Evolutionary conservation across 1,140 invertebrate genomes (phyloP), one percentile per base, ranked within the genome.

Genomic region (Caenorhabditis briggsae): DNA sequence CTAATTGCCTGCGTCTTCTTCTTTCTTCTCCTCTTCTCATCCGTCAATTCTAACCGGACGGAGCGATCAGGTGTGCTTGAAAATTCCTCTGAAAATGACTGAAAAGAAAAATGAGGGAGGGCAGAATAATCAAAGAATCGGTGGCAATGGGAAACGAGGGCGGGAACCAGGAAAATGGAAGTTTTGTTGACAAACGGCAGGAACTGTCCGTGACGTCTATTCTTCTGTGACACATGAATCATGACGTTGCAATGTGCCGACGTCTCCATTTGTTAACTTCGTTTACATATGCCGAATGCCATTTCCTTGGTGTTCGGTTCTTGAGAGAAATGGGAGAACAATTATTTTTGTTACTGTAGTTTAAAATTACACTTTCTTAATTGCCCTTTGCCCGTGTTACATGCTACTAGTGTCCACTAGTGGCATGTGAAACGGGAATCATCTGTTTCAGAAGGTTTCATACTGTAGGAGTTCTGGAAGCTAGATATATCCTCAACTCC

Each of bases 211-310:
- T 50, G 70, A 78, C 70, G 70, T 78, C 41, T 78, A 25, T 43
- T 70, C 12, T 53, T 53, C 46, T 50, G 70, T 78, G 46, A 50
- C 70, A 78, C 70, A 78, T 78, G 70, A 78, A 50, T 78, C 70
- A 78, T 78, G 70, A 53, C 70, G 70, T 78, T 78, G 46, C 43
- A 78, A 78, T 78, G 70, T 50, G 70, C 46, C 70, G 70, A 78
- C 70, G 70, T 78, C 70, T 78, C 46, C 70, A 25, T 70, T 70
- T 78, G 70, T 78, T 78, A 46, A 78, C n/a, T 50, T 78, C 70
- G n/a, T 78, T 53, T 53, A 78, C 46, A 78, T 78, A 78, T 78
- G 12, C 33, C 9, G 33, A 78, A 50, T 78, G 8, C 7, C 5
- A 53, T 78, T 9, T 25, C 33, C 46, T 25, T 78, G 16, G 16